Percentiles rank a stretch among this genome's conserved stretches.
Conservation (phyloP, 1,140 invertebrate genomes). For the Archivesica marissinica region DNA sequence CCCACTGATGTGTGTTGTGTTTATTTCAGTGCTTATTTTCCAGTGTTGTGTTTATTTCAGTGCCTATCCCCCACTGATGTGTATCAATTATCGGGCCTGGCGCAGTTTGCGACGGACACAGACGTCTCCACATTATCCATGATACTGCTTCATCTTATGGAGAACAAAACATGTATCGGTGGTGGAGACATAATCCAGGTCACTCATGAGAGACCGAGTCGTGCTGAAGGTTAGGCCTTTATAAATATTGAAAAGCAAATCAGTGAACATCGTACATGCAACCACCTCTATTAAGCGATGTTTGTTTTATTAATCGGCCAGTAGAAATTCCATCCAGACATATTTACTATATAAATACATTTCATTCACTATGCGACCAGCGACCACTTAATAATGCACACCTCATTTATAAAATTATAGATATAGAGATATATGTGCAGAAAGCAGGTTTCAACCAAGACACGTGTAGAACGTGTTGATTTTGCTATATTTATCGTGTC, state of each 20-base stretch:
- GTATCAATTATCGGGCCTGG: conserved; percentile 21
- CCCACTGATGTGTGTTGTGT: too few relatives aligned
- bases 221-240: not conserved
- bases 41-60: too few relatives aligned
- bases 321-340: not conserved
- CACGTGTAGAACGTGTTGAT: too few relatives aligned
- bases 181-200: not conserved
- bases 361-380: too few relatives aligned
- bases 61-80: conserved; percentile 38
- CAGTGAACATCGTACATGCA: too few relatives aligned
- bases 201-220: not conserved
- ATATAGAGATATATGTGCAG: too few relatives aligned
- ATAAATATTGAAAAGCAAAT: not conserved
- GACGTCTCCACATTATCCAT: conserved; percentile 2
- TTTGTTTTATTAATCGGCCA: not conserved
- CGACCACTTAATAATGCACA: too few relatives aligned
- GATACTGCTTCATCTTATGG: conserved; percentile 23
- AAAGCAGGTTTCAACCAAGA: too few relatives aligned
- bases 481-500: too few relatives aligned
- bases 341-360: not conserved
- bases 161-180: not conserved
- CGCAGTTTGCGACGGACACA: not conserved
- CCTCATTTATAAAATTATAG: too few relatives aligned
- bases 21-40: too few relatives aligned
- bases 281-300: not conserved